Conservation (phyloP, 2,113 vertebrate species). For the Cryptomyrus ogoouensis region DNA sequence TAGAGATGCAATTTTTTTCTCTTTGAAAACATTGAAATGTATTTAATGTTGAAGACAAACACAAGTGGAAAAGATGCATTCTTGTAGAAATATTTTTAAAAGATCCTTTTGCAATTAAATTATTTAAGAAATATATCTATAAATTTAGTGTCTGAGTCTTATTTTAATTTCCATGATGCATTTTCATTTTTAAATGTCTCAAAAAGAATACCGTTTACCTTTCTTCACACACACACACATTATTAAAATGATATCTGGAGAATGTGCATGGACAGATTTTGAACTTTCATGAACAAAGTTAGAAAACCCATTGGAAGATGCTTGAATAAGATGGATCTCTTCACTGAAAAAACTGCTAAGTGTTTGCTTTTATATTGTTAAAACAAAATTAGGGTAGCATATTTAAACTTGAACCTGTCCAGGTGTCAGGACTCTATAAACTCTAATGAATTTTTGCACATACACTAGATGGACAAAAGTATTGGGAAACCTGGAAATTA, state of each 20-base stretch:
- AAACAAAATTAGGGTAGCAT: neutral
- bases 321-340: neutral
- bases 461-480: neutral
- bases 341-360: neutral
- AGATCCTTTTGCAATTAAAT: slow-evolving; percentile 84
- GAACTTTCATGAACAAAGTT: neutral
- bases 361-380: neutral
- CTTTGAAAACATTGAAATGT: slow-evolving; percentile 55
- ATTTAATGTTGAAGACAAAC: slow-evolving; percentile 60
- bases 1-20: slow-evolving; percentile 53
- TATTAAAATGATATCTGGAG: neutral
- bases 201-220: neutral
- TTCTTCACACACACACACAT: neutral
- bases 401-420: neutral
- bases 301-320: neutral
- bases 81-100: slow-evolving; percentile 90
- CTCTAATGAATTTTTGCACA: neutral
- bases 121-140: slow-evolving; percentile 75
- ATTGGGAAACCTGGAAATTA: neutral
- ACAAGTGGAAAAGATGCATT: slow-evolving; percentile 63
- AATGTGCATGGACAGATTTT: neutral
- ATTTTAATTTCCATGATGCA: slow-evolving; percentile 18
- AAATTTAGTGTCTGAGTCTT: slow-evolving; percentile 37
- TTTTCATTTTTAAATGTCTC: neutral
- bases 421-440: neutral